Evolutionary conservation across 2,113 vertebrate genomes (phyloP).

Genomic region (Platysteira castanea): DNA sequence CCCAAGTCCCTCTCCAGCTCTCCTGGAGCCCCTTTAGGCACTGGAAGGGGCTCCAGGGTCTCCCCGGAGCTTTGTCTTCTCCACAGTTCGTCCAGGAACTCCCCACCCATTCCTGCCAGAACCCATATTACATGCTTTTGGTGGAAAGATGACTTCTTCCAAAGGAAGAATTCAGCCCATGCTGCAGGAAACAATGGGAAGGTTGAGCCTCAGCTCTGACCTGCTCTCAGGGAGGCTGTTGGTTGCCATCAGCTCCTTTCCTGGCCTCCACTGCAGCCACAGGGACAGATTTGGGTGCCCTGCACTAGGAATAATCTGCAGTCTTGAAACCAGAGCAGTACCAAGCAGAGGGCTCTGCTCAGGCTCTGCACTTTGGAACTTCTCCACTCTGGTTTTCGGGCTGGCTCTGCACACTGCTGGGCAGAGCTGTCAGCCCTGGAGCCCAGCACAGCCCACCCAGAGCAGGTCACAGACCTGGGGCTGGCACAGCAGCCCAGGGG

Average conservation of each 20-base stretch:
- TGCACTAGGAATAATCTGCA: background rate
- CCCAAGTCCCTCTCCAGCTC: background rate
- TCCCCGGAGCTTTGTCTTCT: background rate
- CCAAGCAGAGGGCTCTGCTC: no score
- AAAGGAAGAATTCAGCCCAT: background rate
- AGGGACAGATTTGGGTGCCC: background rate
- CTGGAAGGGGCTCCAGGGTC: accelerated
- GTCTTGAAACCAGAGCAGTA: background rate
- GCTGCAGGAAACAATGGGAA: background rate
- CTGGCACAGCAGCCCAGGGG: background rate
- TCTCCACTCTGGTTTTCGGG: background rate
- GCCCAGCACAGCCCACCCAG: background rate
- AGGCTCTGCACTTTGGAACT: background rate
- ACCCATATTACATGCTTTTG: accelerated
- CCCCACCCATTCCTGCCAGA: background rate
- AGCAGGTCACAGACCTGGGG: background rate
- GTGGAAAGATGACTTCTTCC: background rate
- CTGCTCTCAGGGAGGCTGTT: background rate
- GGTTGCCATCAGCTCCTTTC: background rate
- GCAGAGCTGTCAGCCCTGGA: background rate
- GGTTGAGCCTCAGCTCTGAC: background rate
- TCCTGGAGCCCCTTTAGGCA: background rate
- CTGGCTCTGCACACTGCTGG: background rate
- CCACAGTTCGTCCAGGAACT: background rate
- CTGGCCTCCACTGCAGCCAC: background rate